phyloP scores from a whole-genome alignment of 2,888 invertebrate species.

The Tridacna gigas region DNA sequence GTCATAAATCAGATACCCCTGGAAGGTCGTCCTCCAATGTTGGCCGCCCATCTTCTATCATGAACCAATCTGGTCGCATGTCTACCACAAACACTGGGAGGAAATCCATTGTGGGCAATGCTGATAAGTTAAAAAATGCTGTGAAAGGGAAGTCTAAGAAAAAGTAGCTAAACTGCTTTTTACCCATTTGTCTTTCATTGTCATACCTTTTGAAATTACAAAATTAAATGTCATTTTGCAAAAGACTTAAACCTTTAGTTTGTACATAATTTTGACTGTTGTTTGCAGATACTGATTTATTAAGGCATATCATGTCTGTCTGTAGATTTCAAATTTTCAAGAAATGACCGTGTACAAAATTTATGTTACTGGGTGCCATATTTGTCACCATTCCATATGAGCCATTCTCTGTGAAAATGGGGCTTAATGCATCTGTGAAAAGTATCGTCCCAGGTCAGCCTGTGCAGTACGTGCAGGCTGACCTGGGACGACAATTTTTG shows the following conservation, averaged over 20 bases:
- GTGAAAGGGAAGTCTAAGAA: constrained; percentile 16
- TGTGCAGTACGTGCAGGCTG: no score
- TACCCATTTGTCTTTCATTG: background rate
- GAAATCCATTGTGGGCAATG: constrained; percentile 26
- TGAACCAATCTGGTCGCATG: constrained; percentile 24
- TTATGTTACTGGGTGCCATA: no score
- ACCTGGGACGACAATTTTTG: no score
- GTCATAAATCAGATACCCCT: constrained; percentile 32
- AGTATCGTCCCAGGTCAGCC: no score
- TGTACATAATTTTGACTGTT: background rate
- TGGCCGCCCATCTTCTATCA: constrained; percentile 39
- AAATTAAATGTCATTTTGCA: background rate
- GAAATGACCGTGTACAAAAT: no score
- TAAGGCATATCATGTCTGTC: no score
- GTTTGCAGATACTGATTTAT: no score
- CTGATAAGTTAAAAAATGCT: constrained; percentile 9
- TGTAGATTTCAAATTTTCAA: no score
- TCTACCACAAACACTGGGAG: constrained; percentile 27
- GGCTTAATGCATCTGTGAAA: no score
- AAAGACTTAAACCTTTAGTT: background rate
- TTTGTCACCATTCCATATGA: no score
- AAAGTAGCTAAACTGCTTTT: constrained; percentile 19
- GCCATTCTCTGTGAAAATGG: no score
- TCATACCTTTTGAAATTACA: background rate
- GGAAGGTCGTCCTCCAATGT: constrained; percentile 47